phyloP scores from a whole-genome alignment of 2,888 invertebrate species.

The Pseudeuparius sepicola region DNA sequence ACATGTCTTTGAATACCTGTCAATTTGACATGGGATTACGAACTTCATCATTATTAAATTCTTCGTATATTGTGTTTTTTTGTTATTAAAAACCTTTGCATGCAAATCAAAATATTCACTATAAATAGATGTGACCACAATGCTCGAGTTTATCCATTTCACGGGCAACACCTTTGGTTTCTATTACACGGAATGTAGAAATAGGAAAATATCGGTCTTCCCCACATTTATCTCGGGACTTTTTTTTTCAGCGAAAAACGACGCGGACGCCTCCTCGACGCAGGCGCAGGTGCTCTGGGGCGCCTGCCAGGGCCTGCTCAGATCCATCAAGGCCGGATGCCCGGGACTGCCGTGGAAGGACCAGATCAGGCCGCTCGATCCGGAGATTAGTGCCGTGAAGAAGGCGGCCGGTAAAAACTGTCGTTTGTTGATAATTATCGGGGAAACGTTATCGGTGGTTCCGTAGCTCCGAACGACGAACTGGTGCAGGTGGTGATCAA shows the following conservation, averaged over 20 bases:
- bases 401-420: constrained; percentile 56
- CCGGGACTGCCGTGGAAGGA: constrained; percentile 46
- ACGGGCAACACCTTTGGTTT: no score
- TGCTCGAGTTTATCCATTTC: no score
- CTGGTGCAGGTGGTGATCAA: constrained; percentile 68
- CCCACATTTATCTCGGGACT: no score
- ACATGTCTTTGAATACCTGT: no score
- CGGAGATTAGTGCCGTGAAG: constrained; percentile 63
- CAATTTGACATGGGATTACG: no score
- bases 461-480: constrained; percentile 59
- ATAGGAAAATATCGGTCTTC: no score
- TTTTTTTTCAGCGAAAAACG: constrained; percentile 56
- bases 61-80: no score
- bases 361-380: constrained; percentile 50
- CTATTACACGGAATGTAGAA: no score
- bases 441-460: constrained; percentile 2
- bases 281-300: constrained; percentile 88
- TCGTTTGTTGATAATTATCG: background rate
- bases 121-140: no score
- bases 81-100: no score
- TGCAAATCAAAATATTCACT: no score
- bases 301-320: constrained; percentile 79
- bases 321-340: constrained; percentile 58
- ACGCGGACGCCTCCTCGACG: constrained; percentile 62
- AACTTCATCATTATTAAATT: no score